Evolutionary conservation across 2,113 vertebrate species (phyloP).

Genomic region (Polypterus senegalus): DNA sequence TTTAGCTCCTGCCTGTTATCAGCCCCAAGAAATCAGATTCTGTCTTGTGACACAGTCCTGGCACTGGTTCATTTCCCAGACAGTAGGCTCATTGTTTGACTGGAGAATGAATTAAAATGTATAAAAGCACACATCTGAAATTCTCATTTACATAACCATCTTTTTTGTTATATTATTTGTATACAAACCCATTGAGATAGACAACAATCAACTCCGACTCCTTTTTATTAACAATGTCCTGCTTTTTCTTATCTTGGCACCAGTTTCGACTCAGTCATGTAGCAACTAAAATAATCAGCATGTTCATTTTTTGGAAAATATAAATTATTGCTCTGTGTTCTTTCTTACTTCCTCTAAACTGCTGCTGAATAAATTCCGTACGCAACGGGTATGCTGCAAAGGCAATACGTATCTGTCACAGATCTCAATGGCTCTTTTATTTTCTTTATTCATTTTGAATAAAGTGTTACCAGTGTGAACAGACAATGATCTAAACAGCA

Average conservation of each 20-base stretch:
- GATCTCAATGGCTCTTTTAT: no score
- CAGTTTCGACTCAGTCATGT: no score
- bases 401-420: no score
- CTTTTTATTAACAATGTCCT: not conserved
- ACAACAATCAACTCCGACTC: not conserved
- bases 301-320: no score
- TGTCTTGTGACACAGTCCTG: slow-evolving; percentile 10
- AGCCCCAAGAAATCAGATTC: slow-evolving; percentile 15
- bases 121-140: slow-evolving; percentile 9
- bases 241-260: slow-evolving; percentile 5
- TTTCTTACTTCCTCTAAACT: no score
- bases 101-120: slow-evolving; percentile 12
- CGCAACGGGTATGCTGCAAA: no score
- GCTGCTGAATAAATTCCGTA: no score
- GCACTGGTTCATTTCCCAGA: slow-evolving; percentile 5
- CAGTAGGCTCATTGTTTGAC: slow-evolving; percentile 13
- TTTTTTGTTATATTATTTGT: not conserved
- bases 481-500: no score
- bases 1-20: slow-evolving; percentile 7
- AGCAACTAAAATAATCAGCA: no score
- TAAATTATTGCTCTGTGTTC: no score
- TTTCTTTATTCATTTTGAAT: no score
- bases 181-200: not conserved
- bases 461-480: no score
- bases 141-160: slow-evolving; percentile 8